Evolutionary conservation across 2,113 vertebrate species (phyloP).

Genomic region (Myodes glareolus): DNA sequence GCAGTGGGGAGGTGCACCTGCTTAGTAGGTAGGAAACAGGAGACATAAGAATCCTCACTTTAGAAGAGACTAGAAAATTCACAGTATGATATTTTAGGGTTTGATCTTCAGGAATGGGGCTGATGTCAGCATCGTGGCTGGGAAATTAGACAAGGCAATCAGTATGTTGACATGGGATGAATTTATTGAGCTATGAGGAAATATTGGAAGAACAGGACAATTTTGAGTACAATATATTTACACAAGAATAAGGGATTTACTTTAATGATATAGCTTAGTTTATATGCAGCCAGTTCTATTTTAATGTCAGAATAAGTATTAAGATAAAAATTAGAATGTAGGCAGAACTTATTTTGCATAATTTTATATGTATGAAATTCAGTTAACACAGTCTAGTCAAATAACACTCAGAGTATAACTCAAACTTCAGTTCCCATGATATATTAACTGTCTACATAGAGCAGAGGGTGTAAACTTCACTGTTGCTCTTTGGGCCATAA

Average conservation of each 20-base stretch:
- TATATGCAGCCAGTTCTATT: slow-evolving; percentile 14
- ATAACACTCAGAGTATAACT: neutral
- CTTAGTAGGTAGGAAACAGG: neutral
- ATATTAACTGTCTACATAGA: neutral
- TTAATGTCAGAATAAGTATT: neutral
- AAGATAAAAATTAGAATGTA: neutral
- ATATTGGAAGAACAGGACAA: neutral
- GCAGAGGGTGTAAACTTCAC: neutral
- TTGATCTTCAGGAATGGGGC: neutral
- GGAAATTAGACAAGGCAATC: neutral
- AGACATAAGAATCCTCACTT: neutral
- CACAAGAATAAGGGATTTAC: neutral
- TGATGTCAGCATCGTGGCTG: neutral
- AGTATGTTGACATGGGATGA: neutral
- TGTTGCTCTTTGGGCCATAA: neutral
- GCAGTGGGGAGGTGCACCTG: neutral
- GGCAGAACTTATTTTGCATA: neutral
- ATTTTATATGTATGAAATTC: neutral
- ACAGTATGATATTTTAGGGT: neutral
- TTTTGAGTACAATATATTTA: neutral
- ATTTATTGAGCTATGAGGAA: neutral
- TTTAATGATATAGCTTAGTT: neutral
- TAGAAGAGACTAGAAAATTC: neutral
- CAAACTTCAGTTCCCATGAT: neutral
- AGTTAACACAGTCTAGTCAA: neutral